Percentiles rank a stretch among this genome's conserved stretches.
Evolutionary conservation across 2,113 vertebrate species (phyloP).

Genomic region (Rhinogobius similis): DNA sequence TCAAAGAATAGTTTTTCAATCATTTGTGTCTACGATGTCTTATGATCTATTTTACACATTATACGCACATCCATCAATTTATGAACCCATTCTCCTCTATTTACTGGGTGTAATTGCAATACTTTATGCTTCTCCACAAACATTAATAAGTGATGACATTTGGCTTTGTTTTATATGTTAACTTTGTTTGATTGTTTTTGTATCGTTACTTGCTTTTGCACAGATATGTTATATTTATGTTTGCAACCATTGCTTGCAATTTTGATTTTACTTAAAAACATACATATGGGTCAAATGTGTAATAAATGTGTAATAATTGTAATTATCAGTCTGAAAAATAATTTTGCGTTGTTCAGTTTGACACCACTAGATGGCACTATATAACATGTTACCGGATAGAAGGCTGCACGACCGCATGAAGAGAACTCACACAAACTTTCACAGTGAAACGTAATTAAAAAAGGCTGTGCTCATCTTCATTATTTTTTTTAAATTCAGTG

Average conservation of each 20-base stretch:
- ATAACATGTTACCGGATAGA: not conserved
- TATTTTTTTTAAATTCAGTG: no score
- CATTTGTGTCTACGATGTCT: not conserved
- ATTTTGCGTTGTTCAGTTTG: not conserved
- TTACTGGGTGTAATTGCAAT: not conserved
- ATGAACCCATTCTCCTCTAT: not conserved
- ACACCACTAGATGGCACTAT: constrained; percentile 9
- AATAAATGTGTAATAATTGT: not conserved
- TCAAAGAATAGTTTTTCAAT: not conserved
- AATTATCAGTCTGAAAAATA: not conserved
- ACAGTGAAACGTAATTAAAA: no score
- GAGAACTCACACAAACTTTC: not conserved
- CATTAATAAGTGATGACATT: not conserved
- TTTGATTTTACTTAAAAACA: not conserved
- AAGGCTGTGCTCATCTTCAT: no score
- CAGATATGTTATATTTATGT: not conserved
- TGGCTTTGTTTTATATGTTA: not conserved
- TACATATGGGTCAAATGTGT: not conserved
- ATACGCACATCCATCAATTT: not conserved
- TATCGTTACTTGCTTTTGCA: not conserved
- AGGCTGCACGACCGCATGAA: not conserved
- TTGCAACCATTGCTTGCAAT: not conserved
- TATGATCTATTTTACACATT: not conserved
- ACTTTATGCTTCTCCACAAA: not conserved
- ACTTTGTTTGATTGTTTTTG: not conserved